Evolutionary conservation across 2,113 vertebrate species (phyloP).

Genomic region (Actinemys pallida): DNA sequence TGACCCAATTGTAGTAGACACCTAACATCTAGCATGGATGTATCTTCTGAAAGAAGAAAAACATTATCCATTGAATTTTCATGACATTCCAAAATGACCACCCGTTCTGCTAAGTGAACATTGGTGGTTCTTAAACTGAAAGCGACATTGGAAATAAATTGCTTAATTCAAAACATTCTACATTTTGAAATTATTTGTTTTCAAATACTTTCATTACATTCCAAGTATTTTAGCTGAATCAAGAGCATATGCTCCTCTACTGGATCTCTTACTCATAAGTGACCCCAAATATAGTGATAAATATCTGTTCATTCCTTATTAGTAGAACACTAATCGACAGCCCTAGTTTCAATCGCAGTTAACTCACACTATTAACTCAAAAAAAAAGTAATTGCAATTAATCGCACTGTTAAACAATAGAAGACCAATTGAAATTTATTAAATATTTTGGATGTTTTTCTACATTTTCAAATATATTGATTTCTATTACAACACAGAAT

Average conservation of each 20-base stretch:
- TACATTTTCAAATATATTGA: no score
- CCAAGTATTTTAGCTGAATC: not conserved
- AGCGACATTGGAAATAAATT: no score
- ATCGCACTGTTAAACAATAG: no score
- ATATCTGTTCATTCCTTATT: not conserved
- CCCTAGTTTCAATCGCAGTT: no score
- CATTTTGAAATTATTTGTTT: not conserved
- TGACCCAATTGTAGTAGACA: not conserved
- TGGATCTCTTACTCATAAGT: not conserved
- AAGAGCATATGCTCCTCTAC: not conserved
- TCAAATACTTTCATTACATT: not conserved
- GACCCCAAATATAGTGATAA: not conserved
- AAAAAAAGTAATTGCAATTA: no score
- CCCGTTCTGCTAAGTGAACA: not conserved
- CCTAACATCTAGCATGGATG: not conserved
- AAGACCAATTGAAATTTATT: no score
- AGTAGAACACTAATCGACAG: no score
- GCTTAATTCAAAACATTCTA: not conserved
- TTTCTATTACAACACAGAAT: no score
- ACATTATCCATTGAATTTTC: not conserved
- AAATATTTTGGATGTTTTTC: no score
- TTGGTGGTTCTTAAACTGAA: not conserved
- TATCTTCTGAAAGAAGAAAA: not conserved
- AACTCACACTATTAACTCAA: no score
- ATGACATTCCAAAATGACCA: not conserved